Percentiles rank a stretch among this genome's conserved stretches.
phyloP scores from a whole-genome alignment of 2,113 vertebrate species.

The Pelvicachromis taeniatus region DNA sequence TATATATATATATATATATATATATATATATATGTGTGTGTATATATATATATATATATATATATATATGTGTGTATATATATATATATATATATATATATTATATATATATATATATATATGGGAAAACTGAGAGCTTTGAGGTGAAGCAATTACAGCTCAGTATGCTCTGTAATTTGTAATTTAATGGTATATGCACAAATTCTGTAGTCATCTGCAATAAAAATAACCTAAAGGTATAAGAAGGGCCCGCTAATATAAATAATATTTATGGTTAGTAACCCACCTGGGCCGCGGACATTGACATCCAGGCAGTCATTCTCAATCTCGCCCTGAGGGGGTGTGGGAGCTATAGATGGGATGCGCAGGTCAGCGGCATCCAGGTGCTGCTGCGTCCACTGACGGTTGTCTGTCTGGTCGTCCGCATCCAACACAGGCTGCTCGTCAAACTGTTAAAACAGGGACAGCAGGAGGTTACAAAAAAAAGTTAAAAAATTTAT shows the following conservation, averaged over 20 bases:
- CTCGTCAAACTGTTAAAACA: slow-evolving; percentile 83
- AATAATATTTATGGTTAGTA: neutral
- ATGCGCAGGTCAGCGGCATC: slow-evolving; percentile 92
- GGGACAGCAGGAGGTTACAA: neutral
- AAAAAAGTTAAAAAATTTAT: neutral
- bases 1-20: too few species aligned
- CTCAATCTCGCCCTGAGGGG: slow-evolving; percentile 93
- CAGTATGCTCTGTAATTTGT: neutral
- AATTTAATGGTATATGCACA: neutral
- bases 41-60: too few species aligned
- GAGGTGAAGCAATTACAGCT: neutral
- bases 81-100: too few species aligned
- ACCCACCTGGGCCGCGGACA: slow-evolving; percentile 89
- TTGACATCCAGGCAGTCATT: slow-evolving; percentile 95
- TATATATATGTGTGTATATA: too few species aligned
- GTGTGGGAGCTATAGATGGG: slow-evolving; percentile 91
- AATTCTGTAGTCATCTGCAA: neutral
- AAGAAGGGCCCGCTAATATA: neutral
- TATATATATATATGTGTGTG: too few species aligned
- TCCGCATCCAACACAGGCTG: slow-evolving; percentile 83
- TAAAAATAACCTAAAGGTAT: neutral
- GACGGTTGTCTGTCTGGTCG: slow-evolving; percentile 89
- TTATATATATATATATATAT: too few species aligned
- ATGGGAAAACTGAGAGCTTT: neutral
- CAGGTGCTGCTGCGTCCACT: slow-evolving; percentile 98